Percentiles rank a stretch among this genome's conserved stretches.
These are phyloP conservation scores for Microchrysa polita DNA, from an alignment of 2,888 invertebrate genomes.

Conservation along the genomic window DNA sequence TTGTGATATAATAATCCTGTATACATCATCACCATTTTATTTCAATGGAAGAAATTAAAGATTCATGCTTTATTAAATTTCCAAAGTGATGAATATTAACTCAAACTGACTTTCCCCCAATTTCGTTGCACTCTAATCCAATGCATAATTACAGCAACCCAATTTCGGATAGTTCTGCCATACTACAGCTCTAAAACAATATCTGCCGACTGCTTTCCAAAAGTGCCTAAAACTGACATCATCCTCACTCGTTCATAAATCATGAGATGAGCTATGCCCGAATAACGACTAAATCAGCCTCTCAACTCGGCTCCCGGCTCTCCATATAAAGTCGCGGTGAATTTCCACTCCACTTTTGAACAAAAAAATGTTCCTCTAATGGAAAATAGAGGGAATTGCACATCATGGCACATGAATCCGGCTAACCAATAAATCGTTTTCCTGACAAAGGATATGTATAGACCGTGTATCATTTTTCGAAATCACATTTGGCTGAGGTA, in stretches of 20 bases:
- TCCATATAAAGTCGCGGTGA: not conserved
- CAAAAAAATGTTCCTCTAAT: conserved; percentile 20
- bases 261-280: conserved; percentile 32
- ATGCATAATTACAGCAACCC: too few relatives aligned
- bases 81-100: too few relatives aligned
- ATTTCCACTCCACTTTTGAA: not conserved
- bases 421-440: conserved; percentile 43
- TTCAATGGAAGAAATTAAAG: too few relatives aligned
- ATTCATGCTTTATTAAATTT: too few relatives aligned
- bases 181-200: not conserved
- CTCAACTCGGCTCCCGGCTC: not conserved
- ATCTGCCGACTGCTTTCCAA: not conserved
- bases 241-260: conserved; percentile 19
- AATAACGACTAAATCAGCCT: not conserved
- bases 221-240: not conserved
- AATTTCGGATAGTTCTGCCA: too few relatives aligned
- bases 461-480: conserved; percentile 39
- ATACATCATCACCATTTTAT: too few relatives aligned
- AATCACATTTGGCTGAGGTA: conserved; percentile 38
- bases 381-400: conserved; percentile 23
- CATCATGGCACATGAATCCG: not conserved
- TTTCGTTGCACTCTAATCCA: too few relatives aligned
- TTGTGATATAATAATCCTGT: too few relatives aligned
- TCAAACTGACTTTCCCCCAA: too few relatives aligned
- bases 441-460: conserved; percentile 16